phyloP scores from a whole-genome alignment of 53 echinoderm and acorn worm species.

The Paracentrotus lividus region DNA sequence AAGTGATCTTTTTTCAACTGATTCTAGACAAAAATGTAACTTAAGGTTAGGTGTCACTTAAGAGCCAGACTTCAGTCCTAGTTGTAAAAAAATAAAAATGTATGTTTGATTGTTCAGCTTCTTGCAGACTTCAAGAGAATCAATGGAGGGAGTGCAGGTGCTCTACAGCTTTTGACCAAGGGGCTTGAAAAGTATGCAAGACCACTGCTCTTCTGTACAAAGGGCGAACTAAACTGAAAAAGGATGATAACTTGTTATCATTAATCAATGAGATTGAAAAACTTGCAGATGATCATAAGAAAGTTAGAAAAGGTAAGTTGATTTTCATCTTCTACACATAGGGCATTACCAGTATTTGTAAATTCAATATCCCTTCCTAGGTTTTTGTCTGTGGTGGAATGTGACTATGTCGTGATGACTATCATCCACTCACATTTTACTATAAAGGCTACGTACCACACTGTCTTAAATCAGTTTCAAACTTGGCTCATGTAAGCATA shows the following conservation, averaged over 20 bases:
- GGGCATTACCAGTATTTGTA: conserved; percentile 40
- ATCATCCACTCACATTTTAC: too few relatives aligned
- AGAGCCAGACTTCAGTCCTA: too few relatives aligned
- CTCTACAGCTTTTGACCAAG: conserved; percentile 35
- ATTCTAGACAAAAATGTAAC: too few relatives aligned
- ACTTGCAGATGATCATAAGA: conserved; percentile 54
- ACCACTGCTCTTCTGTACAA: conserved; percentile 52
- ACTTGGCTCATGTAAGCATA: too few relatives aligned
- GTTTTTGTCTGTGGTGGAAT: conserved; percentile 29
- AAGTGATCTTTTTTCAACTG: conserved; percentile 49
- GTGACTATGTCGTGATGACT: background rate
- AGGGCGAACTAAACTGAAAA: conserved; percentile 49
- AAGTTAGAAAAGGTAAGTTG: conserved; percentile 41
- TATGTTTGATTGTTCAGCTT: too few relatives aligned
- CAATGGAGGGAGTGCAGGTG: conserved; percentile 23
- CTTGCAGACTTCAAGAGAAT: too few relatives aligned
- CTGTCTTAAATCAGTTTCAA: too few relatives aligned
- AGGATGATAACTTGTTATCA: conserved; percentile 45
- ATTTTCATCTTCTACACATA: conserved; percentile 19
- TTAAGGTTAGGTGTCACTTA: too few relatives aligned
- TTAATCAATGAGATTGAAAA: conserved; percentile 41
- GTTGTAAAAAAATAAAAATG: too few relatives aligned
- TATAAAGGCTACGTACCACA: too few relatives aligned
- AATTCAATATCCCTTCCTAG: conserved; percentile 44
- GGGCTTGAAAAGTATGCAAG: conserved; percentile 31